These are phyloP conservation scores for Archips crataeganus DNA, from an alignment of 2,888 invertebrate species.

Conservation along the genomic window DNA sequence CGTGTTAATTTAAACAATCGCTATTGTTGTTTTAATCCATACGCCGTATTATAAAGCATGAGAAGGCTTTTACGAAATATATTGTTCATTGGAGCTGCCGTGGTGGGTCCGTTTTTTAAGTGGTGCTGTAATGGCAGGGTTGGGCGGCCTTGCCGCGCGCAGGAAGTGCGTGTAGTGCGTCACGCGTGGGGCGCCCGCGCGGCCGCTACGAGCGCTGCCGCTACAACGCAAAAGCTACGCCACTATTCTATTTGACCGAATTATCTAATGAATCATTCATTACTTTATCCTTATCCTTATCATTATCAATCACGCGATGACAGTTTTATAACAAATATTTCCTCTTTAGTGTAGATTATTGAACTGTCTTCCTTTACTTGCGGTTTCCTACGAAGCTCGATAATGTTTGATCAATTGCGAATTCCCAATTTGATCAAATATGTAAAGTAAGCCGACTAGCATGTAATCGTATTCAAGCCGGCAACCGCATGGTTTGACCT, in stretches of 20 bases:
- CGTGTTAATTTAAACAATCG: not conserved
- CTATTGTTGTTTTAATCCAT: not conserved
- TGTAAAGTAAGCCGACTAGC: no score
- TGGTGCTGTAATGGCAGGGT: conserved; percentile 13
- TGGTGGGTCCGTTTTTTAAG: not conserved
- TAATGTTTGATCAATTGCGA: no score
- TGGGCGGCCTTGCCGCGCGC: conserved; percentile 5
- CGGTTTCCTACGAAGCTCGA: no score
- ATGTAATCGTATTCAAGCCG: no score
- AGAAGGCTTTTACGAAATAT: not conserved
- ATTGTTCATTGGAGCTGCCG: not conserved
- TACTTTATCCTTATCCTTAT: conserved; percentile 1
- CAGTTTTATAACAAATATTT: no score
- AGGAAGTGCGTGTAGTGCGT: conserved; percentile 35
- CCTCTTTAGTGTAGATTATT: no score
- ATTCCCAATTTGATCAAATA: no score
- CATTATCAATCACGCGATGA: not conserved
- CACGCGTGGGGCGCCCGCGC: not conserved
- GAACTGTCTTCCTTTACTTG: no score
- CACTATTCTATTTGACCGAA: not conserved
- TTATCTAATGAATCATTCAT: not conserved
- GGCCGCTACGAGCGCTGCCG: not conserved
- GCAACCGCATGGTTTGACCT: no score
- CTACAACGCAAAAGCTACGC: not conserved
- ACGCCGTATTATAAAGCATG: not conserved